phyloP scores from a whole-genome alignment of 2,797 vertebrate species.

The Rhodeus uyekii region DNA sequence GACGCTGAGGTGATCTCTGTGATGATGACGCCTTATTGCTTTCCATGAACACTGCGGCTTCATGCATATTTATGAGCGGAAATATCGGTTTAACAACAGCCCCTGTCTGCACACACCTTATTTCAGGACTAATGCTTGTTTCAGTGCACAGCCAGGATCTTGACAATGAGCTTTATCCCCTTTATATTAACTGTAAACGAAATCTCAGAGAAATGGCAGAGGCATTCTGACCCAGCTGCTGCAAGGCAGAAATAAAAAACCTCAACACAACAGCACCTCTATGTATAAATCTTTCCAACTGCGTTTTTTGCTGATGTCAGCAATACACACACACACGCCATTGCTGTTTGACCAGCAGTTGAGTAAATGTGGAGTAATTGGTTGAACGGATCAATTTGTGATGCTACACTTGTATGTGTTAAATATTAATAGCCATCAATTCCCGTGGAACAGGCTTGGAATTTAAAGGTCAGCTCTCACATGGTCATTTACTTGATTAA shows the following conservation, averaged over 20 bases:
- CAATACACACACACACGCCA: constrained; percentile 65
- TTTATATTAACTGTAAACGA: constrained; percentile 32
- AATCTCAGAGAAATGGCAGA: constrained; percentile 29
- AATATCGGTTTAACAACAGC: constrained; percentile 70
- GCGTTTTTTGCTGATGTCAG: constrained; percentile 55
- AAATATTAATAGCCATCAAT: constrained; percentile 78
- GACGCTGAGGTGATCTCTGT: constrained; percentile 73
- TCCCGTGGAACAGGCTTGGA: constrained; percentile 67
- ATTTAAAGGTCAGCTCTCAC: constrained; percentile 76
- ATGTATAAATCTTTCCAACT: constrained; percentile 3
- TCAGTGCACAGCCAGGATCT: not conserved
- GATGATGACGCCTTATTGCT: constrained; percentile 79
- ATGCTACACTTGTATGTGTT: constrained; percentile 74
- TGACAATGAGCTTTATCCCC: constrained; percentile 22
- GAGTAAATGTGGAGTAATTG: constrained; percentile 78
- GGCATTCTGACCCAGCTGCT: constrained; percentile 28
- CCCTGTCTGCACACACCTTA: constrained; percentile 57
- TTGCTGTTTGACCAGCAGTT: constrained; percentile 70
- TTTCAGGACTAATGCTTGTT: constrained; percentile 48
- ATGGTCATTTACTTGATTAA: constrained; percentile 77
- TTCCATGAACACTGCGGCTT: constrained; percentile 68
- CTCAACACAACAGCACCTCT: constrained; percentile 34
- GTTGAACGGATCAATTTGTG: constrained; percentile 75
- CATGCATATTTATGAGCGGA: constrained; percentile 80
- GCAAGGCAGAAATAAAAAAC: constrained; percentile 49